phyloP scores from a whole-genome alignment of 2,113 vertebrate species.

The Tautogolabrus adspersus region DNA sequence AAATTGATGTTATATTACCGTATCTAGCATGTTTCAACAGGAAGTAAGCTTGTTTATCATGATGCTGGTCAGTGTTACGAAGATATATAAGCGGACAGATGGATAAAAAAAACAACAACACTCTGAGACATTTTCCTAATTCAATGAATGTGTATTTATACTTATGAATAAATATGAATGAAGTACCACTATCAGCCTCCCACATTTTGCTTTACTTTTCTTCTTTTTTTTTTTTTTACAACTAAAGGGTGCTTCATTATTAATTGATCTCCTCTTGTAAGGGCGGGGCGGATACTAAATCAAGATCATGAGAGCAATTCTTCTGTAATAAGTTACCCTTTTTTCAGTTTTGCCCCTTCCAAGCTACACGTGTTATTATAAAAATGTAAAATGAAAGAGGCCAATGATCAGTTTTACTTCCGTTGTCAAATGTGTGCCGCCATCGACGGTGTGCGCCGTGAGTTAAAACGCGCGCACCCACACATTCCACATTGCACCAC shows the following conservation, averaged over 20 bases:
- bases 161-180: constrained; percentile 33
- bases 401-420: no score
- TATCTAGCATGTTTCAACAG: not conserved
- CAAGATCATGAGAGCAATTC: rapidly evolving
- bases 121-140: constrained; percentile 2
- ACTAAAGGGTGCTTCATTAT: constrained; percentile 15
- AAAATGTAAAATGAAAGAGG: no score
- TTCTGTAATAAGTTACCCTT: rapidly evolving
- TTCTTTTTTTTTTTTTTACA: no score
- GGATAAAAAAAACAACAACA: not conserved
- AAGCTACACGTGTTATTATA: no score
- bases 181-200: not conserved
- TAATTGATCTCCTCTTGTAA: rapidly evolving
- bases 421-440: not conserved
- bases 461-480: constrained; percentile 23
- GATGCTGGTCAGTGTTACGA: not conserved
- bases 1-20: not conserved
- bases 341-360: not conserved
- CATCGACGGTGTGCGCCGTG: not conserved
- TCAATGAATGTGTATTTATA: constrained; percentile 15
- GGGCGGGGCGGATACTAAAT: constrained; percentile 18
- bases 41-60: not conserved
- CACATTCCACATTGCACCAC: not conserved
- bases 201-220: not conserved
- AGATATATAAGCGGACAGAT: not conserved